A percentile compares a stretch with the other conserved stretches of the same genome.
Evolutionary conservation across 2,113 vertebrate species (phyloP).

Genomic region (Lophura nycthemera): DNA sequence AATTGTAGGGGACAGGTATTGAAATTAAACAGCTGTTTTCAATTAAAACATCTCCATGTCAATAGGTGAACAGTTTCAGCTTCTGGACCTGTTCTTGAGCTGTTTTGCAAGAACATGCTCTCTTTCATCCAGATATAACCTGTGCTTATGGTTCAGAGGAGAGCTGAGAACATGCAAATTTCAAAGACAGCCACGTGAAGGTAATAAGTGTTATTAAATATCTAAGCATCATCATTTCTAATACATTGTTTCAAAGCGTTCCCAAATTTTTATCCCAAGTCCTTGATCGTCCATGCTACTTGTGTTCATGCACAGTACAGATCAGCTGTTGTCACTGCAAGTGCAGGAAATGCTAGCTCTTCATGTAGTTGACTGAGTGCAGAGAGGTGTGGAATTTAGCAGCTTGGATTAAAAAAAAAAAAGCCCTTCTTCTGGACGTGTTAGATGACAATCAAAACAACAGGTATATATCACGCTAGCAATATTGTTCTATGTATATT

Average conservation of each 20-base stretch:
- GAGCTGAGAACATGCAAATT: not conserved
- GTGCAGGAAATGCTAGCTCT: not conserved
- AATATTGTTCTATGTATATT: too few species aligned
- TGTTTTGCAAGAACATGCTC: not conserved
- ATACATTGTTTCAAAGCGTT: not conserved
- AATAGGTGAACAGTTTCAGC: not conserved
- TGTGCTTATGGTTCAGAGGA: not conserved
- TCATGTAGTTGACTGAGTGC: not conserved
- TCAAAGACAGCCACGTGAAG: not conserved
- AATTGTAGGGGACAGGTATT: not conserved
- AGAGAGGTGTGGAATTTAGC: accelerated
- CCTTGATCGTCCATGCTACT: not conserved
- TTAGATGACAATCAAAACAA: not conserved
- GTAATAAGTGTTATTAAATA: not conserved
- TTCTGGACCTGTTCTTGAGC: not conserved
- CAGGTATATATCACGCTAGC: not conserved
- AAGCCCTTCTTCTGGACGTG: not conserved
- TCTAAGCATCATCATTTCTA: not conserved
- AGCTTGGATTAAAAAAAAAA: not conserved
- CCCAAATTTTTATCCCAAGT: not conserved
- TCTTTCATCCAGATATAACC: not conserved
- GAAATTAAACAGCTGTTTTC: not conserved
- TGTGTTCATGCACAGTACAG: not conserved
- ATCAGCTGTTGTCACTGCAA: not conserved
- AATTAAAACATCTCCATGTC: not conserved